Evolutionary conservation across 2,113 vertebrate species (phyloP).

Genomic region (Marmota flaviventris): DNA sequence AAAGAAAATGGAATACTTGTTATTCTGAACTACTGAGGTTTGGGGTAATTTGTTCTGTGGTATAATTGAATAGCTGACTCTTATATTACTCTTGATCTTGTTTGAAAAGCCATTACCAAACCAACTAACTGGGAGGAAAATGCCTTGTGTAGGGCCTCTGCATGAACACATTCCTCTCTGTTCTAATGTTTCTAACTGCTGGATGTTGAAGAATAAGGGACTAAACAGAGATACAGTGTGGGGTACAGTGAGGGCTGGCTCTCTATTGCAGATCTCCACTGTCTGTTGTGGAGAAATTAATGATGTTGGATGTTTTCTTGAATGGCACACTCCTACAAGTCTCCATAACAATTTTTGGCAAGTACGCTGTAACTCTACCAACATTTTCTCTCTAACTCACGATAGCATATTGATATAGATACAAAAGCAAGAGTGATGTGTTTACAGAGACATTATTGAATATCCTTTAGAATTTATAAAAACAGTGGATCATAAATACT

Average conservation of each 20-base stretch:
- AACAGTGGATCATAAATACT: not conserved
- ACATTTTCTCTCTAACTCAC: not conserved
- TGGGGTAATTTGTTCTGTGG: slow-evolving; percentile 28
- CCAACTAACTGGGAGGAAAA: not conserved
- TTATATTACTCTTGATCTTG: slow-evolving; percentile 27
- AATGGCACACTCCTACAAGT: not conserved
- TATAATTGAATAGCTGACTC: not conserved
- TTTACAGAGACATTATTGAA: not conserved
- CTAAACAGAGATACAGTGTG: not conserved
- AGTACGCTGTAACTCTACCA: not conserved
- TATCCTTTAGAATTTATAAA: not conserved
- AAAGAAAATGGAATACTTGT: slow-evolving; percentile 18
- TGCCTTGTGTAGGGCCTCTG: not conserved
- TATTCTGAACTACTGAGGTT: not conserved
- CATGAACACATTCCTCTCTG: not conserved
- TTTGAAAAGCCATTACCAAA: not conserved
- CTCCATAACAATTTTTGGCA: not conserved
- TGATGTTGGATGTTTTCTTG: not conserved
- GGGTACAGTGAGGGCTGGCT: not conserved
- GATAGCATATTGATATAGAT: not conserved
- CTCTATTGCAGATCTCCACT: not conserved
- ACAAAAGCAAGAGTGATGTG: not conserved
- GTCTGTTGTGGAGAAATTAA: not conserved
- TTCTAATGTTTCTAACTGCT: not conserved
- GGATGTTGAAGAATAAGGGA: not conserved